Percentiles rank a stretch among this genome's conserved stretches.
Evolutionary conservation across 2,888 invertebrate genomes (phyloP).

Genomic region (Tetropium fuscum): DNA sequence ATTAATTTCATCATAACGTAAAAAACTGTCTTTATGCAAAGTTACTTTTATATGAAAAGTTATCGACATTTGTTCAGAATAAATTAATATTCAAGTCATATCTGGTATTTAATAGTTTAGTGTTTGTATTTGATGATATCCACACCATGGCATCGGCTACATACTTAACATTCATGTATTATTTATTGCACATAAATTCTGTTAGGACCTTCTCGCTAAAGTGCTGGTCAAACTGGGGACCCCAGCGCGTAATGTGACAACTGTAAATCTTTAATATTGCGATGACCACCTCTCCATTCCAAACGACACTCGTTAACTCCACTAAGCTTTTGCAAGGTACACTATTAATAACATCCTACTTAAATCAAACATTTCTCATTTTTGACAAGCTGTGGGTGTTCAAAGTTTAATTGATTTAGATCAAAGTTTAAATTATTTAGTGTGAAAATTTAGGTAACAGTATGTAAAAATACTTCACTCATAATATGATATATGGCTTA

Average conservation of each 20-base stretch:
- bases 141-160: slow-evolving; percentile 40
- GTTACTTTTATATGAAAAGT: too few relatives aligned
- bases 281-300: slow-evolving; percentile 44
- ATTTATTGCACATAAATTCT: slow-evolving; percentile 54
- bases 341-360: slow-evolving; percentile 39
- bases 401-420: neutral
- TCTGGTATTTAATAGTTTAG: slow-evolving; percentile 29
- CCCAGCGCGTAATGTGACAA: slow-evolving; percentile 56
- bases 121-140: slow-evolving; percentile 29
- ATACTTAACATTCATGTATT: slow-evolving; percentile 52
- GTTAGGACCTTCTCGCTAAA: slow-evolving; percentile 41
- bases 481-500: too few relatives aligned
- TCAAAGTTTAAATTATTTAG: too few relatives aligned
- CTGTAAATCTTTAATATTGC: slow-evolving; percentile 55
- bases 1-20: too few relatives aligned
- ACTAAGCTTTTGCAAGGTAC: slow-evolving; percentile 29
- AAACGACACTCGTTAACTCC: slow-evolving; percentile 38
- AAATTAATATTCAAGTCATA: slow-evolving; percentile 25
- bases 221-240: slow-evolving; percentile 43
- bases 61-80: slow-evolving; percentile 5
- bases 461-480: too few relatives aligned
- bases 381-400: slow-evolving; percentile 13
- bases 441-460: too few relatives aligned
- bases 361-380: slow-evolving; percentile 26
- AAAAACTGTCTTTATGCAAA: too few relatives aligned